A percentile compares a stretch with the other conserved stretches of the same genome.
phyloP scores from a whole-genome alignment of 2,888 invertebrate genomes.

The Thelaira solivaga region DNA sequence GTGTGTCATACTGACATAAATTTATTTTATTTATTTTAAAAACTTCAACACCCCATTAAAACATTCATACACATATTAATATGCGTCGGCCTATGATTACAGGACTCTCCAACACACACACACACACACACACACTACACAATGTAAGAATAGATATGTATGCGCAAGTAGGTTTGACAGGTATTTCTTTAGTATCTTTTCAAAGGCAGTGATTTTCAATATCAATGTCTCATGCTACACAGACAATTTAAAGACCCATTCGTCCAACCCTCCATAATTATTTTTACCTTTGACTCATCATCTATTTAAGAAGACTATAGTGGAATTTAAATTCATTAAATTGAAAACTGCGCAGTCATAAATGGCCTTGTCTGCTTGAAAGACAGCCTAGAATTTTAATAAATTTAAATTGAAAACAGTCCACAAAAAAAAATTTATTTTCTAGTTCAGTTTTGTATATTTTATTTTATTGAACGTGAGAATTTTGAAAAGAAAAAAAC shows the following conservation, averaged over 20 bases:
- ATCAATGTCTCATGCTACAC: slow-evolving; percentile 45
- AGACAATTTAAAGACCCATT: slow-evolving; percentile 11
- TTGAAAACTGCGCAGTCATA: not conserved
- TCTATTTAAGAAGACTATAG: slow-evolving; percentile 6
- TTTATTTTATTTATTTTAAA: not conserved
- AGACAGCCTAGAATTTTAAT: slow-evolving; percentile 30
- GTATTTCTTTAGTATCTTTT: not conserved
- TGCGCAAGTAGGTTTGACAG: not conserved
- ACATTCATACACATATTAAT: not conserved
- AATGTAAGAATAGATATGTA: not conserved
- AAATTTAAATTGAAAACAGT: slow-evolving; percentile 23
- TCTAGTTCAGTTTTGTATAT: not conserved
- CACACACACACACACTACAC: not conserved
- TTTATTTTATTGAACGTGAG: slow-evolving; percentile 60
- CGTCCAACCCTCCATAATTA: not conserved
- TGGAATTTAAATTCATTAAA: slow-evolving; percentile 1
- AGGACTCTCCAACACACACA: not conserved
- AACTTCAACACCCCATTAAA: slow-evolving; percentile 1
- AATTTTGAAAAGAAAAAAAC: slow-evolving; percentile 43
- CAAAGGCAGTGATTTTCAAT: slow-evolving; percentile 49
- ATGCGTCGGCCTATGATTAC: not conserved
- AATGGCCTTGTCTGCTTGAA: not conserved
- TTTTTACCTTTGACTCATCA: slow-evolving; percentile 1
- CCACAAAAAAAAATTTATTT: not conserved
- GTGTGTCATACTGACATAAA: not conserved